These are phyloP conservation scores for pig (Sus scrofa) DNA, from an alignment of 2,113 vertebrate genomes.

Conservation along the genomic window T2T-Sscrofa CM000812.6:199741501-199742000, in stretches of 20 bases:
- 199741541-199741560: background rate
- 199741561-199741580: too few relatives aligned
- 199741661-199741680: background rate
- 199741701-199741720: slow-evolving; percentile 4
- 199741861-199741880: background rate
- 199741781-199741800: background rate
- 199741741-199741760: background rate
- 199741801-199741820: background rate
- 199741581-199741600: background rate
- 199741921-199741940: background rate
- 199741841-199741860: background rate
- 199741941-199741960: background rate
- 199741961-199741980: background rate
- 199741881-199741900: background rate
- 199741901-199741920: background rate
- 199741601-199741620: background rate
- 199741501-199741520: background rate
- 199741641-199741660: too few relatives aligned
- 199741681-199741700: background rate
- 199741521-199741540: background rate
- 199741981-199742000: background rate
- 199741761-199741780: background rate
- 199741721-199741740: background rate
- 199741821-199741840: background rate
- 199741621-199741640: background rate